Evolutionary conservation across 2,113 vertebrate species (phyloP).

Genomic region (Litocranius walleri): DNA sequence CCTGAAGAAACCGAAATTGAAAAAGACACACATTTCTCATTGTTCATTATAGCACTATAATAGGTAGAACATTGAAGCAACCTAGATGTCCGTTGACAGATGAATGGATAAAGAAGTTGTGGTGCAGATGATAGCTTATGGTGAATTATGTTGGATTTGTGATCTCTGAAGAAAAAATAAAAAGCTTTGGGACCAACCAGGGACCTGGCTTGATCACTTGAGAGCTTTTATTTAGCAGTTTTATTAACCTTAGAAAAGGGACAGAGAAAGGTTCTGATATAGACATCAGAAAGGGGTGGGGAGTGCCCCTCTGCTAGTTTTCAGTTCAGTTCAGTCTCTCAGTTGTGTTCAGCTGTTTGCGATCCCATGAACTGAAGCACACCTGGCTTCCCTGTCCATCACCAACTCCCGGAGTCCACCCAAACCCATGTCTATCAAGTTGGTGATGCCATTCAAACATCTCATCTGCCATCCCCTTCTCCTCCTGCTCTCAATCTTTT

Average conservation of each 20-base stretch:
- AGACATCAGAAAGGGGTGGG: background rate
- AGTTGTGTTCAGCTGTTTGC: background rate
- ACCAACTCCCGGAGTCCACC: rapidly evolving
- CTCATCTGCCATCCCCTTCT: rapidly evolving
- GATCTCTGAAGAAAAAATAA: background rate
- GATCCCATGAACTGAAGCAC: background rate
- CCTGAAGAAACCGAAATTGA: background rate
- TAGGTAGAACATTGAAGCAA: background rate
- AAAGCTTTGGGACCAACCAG: background rate
- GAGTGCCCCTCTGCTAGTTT: background rate
- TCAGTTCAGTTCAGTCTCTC: background rate
- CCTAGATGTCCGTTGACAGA: background rate
- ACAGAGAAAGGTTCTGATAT: background rate
- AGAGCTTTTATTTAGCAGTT: background rate
- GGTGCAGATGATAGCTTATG: background rate
- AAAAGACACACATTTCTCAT: background rate
- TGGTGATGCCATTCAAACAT: background rate
- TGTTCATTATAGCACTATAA: background rate
- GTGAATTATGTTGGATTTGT: background rate
- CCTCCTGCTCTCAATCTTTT: background rate
- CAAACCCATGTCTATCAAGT: background rate
- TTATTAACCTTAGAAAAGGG: background rate
- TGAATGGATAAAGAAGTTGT: background rate
- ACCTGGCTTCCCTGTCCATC: background rate
- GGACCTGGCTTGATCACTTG: background rate